Evolutionary conservation across 2,797 vertebrate genomes (phyloP), one percentile per base, ranked within the genome.

Genomic region (Sorex maritimensis): DNA sequence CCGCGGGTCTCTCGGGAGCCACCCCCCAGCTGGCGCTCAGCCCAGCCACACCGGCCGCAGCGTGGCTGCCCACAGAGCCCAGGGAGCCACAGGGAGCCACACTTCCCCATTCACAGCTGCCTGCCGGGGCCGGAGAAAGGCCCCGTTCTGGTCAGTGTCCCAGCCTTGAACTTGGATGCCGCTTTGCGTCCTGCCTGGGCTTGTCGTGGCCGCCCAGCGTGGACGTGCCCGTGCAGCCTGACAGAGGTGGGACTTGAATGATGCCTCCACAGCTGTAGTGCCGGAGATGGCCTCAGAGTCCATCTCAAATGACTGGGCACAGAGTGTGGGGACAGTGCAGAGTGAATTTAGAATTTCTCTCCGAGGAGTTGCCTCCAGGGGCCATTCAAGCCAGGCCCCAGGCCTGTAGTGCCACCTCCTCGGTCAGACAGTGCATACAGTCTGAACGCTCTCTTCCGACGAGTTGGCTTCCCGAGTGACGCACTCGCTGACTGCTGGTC

Each of bases 281-380:
- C n/a, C 41, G 75, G 41, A 44, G 41, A 44, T 44, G 5, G 93
- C 93, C 12, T 86, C 67, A 94, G 15, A 90, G 65, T 26, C 19
- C 68, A 72, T 77, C 23, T 71, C 10, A 75, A 8, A 68, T 71
- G 58, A 44, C 17, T 79, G 41, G 63, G 49, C 49, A 34, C 55
- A 85, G 84, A 74, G 63, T 73, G 2, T 28, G 71, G 15, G 81
- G 80, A 88, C 63, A n/a, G 1, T 67, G 77, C 44, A 61, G 24
- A 38, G 44, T 87, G 68, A 72, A 49, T 89, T n/a, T 77, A 11
- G 44, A 67, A 81, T 73, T 92, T 69, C 28, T 82, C 8, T 72
- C 81, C 69, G 17, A 34, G 55, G 38, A 81, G 55, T 52, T 68
- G 44, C 61, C 24, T 82, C 73, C 10, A 46, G 61, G 91, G 68